Conservation (phyloP, 30 jellyfish, hydroid and myxozoan genomes). For the Pelagia noctiluca region DNA sequence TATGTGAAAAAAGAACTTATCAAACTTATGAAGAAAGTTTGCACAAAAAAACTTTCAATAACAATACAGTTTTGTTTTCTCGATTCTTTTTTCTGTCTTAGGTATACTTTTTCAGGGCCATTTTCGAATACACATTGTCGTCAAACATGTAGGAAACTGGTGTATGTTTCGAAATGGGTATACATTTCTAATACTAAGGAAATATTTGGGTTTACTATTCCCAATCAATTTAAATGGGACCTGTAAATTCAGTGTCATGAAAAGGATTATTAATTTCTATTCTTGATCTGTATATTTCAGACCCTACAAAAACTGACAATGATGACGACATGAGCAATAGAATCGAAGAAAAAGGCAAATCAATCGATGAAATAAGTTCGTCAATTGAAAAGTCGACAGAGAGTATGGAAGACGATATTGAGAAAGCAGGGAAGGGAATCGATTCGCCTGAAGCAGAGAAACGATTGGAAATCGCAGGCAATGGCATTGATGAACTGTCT, state of each 20-base stretch:
- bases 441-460: conserved; percentile 85
- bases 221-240: too few relatives aligned
- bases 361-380: conserved; percentile 71
- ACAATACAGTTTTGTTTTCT: too few relatives aligned
- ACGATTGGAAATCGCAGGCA: conserved; percentile 66
- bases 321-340: conserved; percentile 47
- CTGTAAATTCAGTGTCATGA: background rate
- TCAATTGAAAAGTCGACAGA: conserved; percentile 72
- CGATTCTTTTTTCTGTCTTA: too few relatives aligned
- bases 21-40: too few relatives aligned
- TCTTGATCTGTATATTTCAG: background rate
- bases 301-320: conserved; percentile 10
- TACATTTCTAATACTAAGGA: background rate
- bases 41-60: too few relatives aligned
- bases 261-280: background rate
- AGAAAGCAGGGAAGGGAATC: conserved; percentile 68
- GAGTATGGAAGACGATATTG: conserved; percentile 87
- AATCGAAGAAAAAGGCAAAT: conserved; percentile 75
- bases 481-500: conserved; percentile 61
- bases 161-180: background rate
- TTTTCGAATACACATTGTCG: too few relatives aligned
- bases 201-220: too few relatives aligned
- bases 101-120: too few relatives aligned
- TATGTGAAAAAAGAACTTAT: too few relatives aligned
- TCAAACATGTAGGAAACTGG: too few relatives aligned